Conservation (phyloP, 2,797 vertebrate species). For the Corythornis leucogaster region DNA sequence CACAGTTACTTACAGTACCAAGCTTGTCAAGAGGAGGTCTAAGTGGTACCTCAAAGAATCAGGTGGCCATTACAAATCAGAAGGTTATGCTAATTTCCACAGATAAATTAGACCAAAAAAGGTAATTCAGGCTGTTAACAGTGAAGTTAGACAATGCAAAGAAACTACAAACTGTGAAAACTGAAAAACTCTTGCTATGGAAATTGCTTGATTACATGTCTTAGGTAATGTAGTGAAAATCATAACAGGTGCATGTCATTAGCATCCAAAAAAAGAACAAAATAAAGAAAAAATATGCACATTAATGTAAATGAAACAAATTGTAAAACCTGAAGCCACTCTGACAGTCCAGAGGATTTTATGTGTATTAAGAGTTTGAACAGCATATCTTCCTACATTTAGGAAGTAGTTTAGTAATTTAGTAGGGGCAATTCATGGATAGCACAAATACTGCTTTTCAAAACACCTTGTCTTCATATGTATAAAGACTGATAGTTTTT, state of each 20-base stretch:
- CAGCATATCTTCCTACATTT: not conserved
- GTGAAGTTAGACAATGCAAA: not conserved
- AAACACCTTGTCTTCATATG: not conserved
- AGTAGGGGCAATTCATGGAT: not conserved
- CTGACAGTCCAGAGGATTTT: not conserved
- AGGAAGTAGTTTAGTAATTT: not conserved
- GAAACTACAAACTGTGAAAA: not conserved
- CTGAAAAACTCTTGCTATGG: not conserved
- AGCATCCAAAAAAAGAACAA: not conserved
- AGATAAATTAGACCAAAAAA: not conserved
- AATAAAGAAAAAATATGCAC: not conserved
- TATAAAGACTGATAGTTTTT: not conserved
- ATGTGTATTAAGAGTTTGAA: not conserved
- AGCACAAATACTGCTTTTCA: not conserved
- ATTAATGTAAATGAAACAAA: not conserved
- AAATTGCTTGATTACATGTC: not conserved
- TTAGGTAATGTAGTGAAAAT: not conserved
- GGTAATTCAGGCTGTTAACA: not conserved
- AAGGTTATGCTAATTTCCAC: not conserved
- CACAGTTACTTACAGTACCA: not conserved
- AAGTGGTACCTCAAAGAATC: not conserved
- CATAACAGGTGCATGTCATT: fast-evolving
- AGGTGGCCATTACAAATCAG: not conserved
- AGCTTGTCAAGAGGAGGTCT: not conserved
- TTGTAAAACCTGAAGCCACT: not conserved